A percentile compares a stretch with the other conserved stretches of the same genome.
These are phyloP conservation scores for Tangachromis dhanisi DNA, from an alignment of 2,113 vertebrate genomes.

Conservation along the genomic window DNA sequence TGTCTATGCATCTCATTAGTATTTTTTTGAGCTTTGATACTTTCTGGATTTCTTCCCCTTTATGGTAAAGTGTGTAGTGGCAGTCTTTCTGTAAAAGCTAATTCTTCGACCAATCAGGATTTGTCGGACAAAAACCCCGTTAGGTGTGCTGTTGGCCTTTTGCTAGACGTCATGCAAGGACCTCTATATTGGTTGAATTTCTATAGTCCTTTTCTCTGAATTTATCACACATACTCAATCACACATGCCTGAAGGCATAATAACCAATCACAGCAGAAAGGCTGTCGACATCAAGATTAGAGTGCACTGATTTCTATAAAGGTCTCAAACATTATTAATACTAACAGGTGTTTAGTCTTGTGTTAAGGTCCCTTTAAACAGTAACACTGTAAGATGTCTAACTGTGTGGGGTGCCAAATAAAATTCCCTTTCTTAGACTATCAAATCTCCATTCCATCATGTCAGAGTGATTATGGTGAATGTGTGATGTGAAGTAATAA, in stretches of 20 bases:
- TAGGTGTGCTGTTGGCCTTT: neutral
- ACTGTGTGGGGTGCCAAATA: neutral
- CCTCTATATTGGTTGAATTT: neutral
- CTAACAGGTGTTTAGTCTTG: neutral
- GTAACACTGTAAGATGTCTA: neutral
- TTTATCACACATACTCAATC: neutral
- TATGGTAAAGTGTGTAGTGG: neutral
- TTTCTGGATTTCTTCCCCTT: neutral
- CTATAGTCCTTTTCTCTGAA: neutral
- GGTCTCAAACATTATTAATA: neutral
- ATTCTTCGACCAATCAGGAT: neutral
- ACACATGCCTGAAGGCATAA: neutral
- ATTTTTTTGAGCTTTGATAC: neutral
- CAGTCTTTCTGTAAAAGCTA: neutral
- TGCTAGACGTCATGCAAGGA: neutral
- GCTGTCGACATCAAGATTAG: neutral
- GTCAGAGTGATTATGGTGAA: neutral
- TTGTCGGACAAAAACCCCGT: accelerated
- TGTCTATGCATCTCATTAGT: neutral
- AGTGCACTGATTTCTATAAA: neutral
- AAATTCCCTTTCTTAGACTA: neutral
- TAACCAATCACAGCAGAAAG: neutral
- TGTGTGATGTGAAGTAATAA: neutral
- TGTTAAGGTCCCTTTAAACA: neutral
- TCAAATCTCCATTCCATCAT: neutral